Evolutionary conservation across 2,113 vertebrate species (phyloP), one percentile per base, ranked within the genome.

Genomic region (Pandion haliaetus): DNA sequence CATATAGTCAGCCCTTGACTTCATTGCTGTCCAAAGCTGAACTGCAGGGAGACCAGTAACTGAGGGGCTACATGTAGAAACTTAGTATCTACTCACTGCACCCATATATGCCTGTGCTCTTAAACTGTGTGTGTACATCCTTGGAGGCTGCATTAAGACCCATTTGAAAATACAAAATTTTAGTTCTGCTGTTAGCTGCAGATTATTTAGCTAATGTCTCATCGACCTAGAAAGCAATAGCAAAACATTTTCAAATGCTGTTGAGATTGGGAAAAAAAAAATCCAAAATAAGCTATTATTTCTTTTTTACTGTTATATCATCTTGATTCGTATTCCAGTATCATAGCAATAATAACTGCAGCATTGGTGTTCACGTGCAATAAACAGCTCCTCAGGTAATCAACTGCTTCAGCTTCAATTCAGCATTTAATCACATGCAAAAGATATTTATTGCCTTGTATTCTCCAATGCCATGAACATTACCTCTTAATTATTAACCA

Each of bases 401-500:
- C 61, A 67, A 49, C 45, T 87, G 57, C 36, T 95, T 86, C 86
- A 70, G 54, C 54, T 93, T 84, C 81, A 83, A 42, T 82, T 92
- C 85, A 85, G 36, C 8, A 6, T 77, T 94, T 94, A 91, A 93
- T 88, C 81, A 91, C 44, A 49, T 9, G 0, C 57, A 73, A 73
- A 94, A 85, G 29, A 57, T 73, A 85, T 91, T 91, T 82, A 89
- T 77, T 96, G 54, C 45, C 20, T 12, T 70, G 20, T 65, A 77
- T 87, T 94, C 70, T 76, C 78, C 42, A 50, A 16, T 70, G 40
- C 50, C 24, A 16, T 44, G 44, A 88, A 58, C 3, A 7, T 65
- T 73, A n/a, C 38, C 62, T 89, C 73, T 95, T 91, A 87, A 94
- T 96, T 91, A 93, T 85, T 95, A 91, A 54, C 15, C 15, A 31